Base-by-base conservation (phyloP, 1,140 invertebrate genomes). In the Rhopalosiphum padi region DNA sequence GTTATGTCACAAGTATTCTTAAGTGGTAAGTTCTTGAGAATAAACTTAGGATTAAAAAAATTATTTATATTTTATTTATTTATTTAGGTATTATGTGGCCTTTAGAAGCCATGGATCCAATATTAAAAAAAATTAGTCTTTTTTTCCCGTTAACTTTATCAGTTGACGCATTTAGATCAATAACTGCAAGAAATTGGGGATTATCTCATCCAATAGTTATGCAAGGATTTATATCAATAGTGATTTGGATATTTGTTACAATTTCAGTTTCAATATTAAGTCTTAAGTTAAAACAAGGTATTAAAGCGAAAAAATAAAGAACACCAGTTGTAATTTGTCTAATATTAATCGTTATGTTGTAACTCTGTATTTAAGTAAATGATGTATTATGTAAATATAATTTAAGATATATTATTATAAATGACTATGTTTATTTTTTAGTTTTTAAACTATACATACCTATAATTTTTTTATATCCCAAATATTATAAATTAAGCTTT, bases 241-340 rank as follows among this genome's bases (percentile, higher is more conserved):
- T 96, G 8, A 95, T 94, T n/a, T 97, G 96, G 96, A 95, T 95
- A 93, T 60, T 95, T 0, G 94, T 96, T n/a, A 95, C 96, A 82
- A 91, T 94, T 95, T 22, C 51, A 7, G 22, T 93, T 43, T 53
- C 48, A n/a, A 93, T 93, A 30, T 68, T 93, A 25, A 93, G 77
- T 86, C 48, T 93, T 2, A 86, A 86, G 7, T 93, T 93, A 15
- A 93, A 93, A 41, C 91, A 93, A 15, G 91, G 91, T 37, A 37
- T 93, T 18, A 83, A 93, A 85, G n/a, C 91, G 46, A 93, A 93
- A 85, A 93, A 55, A 93, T 93, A 55, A 41, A 48, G 15, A 48
- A 89, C 11, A n/a, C 60, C 30, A n/a, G 15, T 77, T 77, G 60
- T 77, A 77, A 77, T 77, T 77, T 77, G 15, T 60, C 21, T 77